A percentile compares a stretch with the other conserved stretches of the same genome.
Conservation (phyloP, 2,888 invertebrate species). For the Nemurella pictetii region DNA sequence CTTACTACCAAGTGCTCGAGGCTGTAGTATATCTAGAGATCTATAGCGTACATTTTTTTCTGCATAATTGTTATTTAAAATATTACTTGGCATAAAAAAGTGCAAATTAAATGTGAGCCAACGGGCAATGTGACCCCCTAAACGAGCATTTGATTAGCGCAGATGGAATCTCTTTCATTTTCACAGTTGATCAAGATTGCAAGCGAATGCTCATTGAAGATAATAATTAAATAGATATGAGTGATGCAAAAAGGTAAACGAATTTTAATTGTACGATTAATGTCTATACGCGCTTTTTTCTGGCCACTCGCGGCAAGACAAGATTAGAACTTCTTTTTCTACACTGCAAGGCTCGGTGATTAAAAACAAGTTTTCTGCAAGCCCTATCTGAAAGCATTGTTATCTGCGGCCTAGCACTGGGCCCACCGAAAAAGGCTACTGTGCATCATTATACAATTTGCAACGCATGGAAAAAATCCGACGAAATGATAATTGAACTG, state of each 20-base stretch:
- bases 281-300: neutral
- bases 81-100: neutral
- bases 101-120: neutral
- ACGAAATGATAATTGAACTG: conserved; percentile 27
- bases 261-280: conserved; percentile 17
- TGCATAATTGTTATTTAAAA: neutral
- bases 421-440: neutral
- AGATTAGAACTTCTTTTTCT: neutral
- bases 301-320: conserved; percentile 1
- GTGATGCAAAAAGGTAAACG: conserved; percentile 20
- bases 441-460: conserved; percentile 28
- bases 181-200: neutral
- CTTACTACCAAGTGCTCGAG: neutral
- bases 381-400: conserved; percentile 6
- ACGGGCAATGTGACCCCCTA: neutral
- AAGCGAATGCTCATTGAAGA: neutral
- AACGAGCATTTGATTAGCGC: neutral
- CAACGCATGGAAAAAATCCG: neutral
- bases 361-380: conserved; percentile 20
- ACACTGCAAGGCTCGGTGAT: neutral
- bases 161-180: neutral
- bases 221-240: neutral
- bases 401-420: neutral
- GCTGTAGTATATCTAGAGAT: neutral
- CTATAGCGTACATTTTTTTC: neutral